These are phyloP conservation scores for Gavia stellata DNA, from an alignment of 2,113 vertebrate species.

Conservation along the genomic window DNA sequence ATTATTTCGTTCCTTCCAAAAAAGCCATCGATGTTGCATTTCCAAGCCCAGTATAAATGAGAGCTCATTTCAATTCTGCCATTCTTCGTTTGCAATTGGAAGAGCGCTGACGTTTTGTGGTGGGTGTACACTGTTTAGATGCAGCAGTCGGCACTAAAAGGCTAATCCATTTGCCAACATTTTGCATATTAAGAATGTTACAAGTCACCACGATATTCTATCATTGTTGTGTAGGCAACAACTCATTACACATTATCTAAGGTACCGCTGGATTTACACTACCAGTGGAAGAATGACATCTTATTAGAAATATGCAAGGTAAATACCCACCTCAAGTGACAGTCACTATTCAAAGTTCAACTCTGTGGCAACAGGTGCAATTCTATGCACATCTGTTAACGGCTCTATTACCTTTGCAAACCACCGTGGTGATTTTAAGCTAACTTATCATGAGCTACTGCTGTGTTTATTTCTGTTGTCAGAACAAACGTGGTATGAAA, in stretches of 20 bases:
- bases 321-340: not conserved
- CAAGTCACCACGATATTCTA: not conserved
- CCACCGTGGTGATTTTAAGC: not conserved
- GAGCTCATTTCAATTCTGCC: not conserved
- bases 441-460: not conserved
- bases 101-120: not conserved
- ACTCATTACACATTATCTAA: not conserved
- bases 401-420: not conserved
- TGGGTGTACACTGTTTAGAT: not conserved
- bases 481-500: not conserved
- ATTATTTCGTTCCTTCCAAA: not conserved
- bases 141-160: not conserved
- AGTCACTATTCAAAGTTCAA: not conserved
- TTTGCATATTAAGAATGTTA: not conserved
- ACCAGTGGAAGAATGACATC: not conserved
- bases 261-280: not conserved
- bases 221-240: not conserved
- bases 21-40: not conserved
- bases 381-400: not conserved
- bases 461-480: not conserved
- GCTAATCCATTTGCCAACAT: not conserved
- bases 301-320: not conserved
- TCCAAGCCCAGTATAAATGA: not conserved
- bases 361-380: not conserved
- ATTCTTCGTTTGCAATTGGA: rapidly evolving